Evolutionary conservation across 1,140 invertebrate species (phyloP).

Genomic region (Rhagoletis pomonella): DNA sequence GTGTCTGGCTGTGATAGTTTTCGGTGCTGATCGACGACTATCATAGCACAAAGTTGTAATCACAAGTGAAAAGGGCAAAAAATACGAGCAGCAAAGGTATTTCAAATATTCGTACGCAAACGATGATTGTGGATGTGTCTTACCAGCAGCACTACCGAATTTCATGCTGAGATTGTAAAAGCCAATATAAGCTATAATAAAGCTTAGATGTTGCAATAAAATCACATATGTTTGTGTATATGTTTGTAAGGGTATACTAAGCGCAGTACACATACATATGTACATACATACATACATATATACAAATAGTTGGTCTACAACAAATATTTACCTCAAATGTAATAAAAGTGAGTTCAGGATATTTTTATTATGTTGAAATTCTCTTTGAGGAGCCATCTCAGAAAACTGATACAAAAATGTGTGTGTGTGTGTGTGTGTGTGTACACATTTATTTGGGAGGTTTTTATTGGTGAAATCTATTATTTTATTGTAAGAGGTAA

Average conservation of each 20-base stretch:
- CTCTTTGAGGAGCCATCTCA: neutral
- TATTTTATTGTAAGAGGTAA: neutral
- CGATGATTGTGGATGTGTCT: neutral
- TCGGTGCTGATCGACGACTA: slow-evolving; percentile 23
- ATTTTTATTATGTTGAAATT: slow-evolving; percentile 37
- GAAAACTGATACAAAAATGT: neutral
- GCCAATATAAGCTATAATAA: slow-evolving; percentile 21
- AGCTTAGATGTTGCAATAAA: neutral
- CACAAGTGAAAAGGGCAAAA: slow-evolving; percentile 5
- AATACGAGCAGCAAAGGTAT: neutral
- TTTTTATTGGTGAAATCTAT: neutral
- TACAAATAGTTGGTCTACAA: neutral
- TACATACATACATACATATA: too few species aligned
- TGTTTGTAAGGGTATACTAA: neutral
- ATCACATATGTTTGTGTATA: neutral
- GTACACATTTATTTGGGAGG: neutral
- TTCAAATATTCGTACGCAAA: neutral
- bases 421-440: neutral
- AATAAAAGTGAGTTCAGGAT: slow-evolving; percentile 8
- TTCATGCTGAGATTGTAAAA: slow-evolving; percentile 43
- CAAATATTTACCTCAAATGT: slow-evolving; percentile 44
- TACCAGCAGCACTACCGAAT: neutral
- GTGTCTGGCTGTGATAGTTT: slow-evolving; percentile 46
- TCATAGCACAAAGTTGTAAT: slow-evolving; percentile 27
- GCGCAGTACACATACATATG: neutral